Evolutionary conservation across 2,888 invertebrate species (phyloP).

Genomic region (Acrocyrtus sp.): DNA sequence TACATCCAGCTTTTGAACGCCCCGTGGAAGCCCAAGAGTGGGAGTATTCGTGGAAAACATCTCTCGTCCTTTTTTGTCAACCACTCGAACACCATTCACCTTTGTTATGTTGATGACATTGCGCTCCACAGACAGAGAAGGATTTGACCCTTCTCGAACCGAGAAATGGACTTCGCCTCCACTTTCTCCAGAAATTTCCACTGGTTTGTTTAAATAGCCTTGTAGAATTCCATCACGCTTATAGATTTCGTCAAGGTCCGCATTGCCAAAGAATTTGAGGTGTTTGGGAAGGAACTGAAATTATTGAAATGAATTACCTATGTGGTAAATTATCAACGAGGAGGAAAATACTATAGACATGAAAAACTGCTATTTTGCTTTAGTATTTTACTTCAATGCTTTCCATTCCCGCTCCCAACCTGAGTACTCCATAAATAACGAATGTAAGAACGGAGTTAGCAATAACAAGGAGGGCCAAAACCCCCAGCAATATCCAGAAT

Average conservation of each 20-base stretch:
- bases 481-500: conserved; percentile 80
- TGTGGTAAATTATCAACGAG: background rate
- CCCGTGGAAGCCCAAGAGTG: conserved; percentile 76
- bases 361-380: conserved; percentile 71
- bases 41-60: conserved; percentile 83
- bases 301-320: conserved; percentile 65
- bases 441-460: conserved; percentile 84
- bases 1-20: conserved; percentile 65
- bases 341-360: background rate
- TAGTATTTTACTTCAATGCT: conserved; percentile 79
- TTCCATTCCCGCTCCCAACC: conserved; percentile 83
- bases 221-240: conserved; percentile 77
- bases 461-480: conserved; percentile 76
- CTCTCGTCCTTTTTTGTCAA: conserved; percentile 74
- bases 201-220: conserved; percentile 71
- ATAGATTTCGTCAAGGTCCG: conserved; percentile 80
- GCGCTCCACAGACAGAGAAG: conserved; percentile 71
- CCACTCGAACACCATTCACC: conserved; percentile 76
- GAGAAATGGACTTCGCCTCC: conserved; percentile 64
- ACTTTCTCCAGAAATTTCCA: conserved; percentile 68
- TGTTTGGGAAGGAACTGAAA: conserved; percentile 73
- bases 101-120: conserved; percentile 77
- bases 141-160: conserved; percentile 63
- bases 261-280: conserved; percentile 81
- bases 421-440: conserved; percentile 81